Evolutionary conservation across 2,797 vertebrate species (phyloP).

Genomic region (Nannoperca australis): DNA sequence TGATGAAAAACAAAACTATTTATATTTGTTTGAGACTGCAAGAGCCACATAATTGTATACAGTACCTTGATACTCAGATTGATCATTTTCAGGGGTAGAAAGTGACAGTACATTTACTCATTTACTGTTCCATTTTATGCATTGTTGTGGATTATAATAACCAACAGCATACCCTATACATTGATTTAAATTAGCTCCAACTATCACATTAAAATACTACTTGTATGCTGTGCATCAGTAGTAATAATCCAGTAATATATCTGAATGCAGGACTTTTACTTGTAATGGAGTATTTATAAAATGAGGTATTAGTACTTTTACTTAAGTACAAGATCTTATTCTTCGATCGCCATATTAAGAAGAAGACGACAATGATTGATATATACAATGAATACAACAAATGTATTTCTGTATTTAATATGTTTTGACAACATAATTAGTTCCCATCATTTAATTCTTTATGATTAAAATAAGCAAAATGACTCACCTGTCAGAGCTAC

Average conservation of each 20-base stretch:
- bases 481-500: conserved; percentile 6
- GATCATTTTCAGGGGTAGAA: not conserved
- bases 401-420: not conserved
- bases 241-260: not conserved
- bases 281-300: not conserved
- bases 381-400: not conserved
- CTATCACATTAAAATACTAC: not conserved
- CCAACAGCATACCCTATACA: not conserved
- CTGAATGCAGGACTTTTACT: not conserved
- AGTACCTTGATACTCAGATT: not conserved
- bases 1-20: not conserved
- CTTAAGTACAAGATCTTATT: not conserved
- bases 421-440: conserved; percentile 27
- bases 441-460: conserved; percentile 1
- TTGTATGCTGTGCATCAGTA: not conserved
- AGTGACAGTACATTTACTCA: too few species aligned
- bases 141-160: not conserved
- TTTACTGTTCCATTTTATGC: not conserved
- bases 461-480: conserved; percentile 24
- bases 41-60: not conserved
- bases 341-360: not conserved
- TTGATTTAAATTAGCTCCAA: not conserved
- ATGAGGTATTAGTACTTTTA: not conserved
- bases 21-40: not conserved
- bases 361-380: not conserved